Base-by-base conservation (phyloP, 2,888 invertebrate species). In the Oegoconia quadripuncta region DNA sequence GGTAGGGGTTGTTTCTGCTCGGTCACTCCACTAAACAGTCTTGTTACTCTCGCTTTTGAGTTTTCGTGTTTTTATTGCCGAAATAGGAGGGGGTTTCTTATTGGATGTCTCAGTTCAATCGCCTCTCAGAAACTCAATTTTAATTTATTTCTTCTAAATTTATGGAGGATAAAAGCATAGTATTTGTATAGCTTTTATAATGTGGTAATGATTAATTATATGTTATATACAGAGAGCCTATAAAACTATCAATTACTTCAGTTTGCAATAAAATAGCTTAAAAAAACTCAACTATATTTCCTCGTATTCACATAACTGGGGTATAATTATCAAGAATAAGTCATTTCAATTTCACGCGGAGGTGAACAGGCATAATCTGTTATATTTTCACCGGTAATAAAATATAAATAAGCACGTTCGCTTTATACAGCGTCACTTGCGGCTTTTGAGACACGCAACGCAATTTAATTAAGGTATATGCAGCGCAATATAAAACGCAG, bases 21-120 rank as follows among this genome's bases (percentile, higher is more conserved):
- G 72, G 79, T 83, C 83, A 83, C 72, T 60, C 68, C 68, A 66
- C 69, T 74, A 71, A 75, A 75, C 70, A 70, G 64, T 68, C 69
- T 79, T 73, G 75, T 78, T 75, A 74, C 67, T 64, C 57, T 57
- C 55, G 55, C 62, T 70, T 70, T 64, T 67, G 64, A 67, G 63
- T 67, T 68, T 64, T 52, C 57, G n/a, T 12, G 7, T 11, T 13
- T 20, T 16, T 16, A 22, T 22, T 22, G 7, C 5, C 9, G 27
- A 11, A 27, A 13, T 7, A 27, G 9, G 1, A 27, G 26, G 26
- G 55, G 47, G 34, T 52, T 51, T 52, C 49, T 44, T 42, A 52
- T 51, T 64, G n/a, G n/a, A n/a, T n/a, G n/a, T n/a, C n/a, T n/a
- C n/a, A n/a, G n/a, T n/a, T n/a, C n/a, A n/a, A n/a, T n/a, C n/a